phyloP scores from a whole-genome alignment of 1,140 invertebrate species.

The Polyergus mexicanus region DNA sequence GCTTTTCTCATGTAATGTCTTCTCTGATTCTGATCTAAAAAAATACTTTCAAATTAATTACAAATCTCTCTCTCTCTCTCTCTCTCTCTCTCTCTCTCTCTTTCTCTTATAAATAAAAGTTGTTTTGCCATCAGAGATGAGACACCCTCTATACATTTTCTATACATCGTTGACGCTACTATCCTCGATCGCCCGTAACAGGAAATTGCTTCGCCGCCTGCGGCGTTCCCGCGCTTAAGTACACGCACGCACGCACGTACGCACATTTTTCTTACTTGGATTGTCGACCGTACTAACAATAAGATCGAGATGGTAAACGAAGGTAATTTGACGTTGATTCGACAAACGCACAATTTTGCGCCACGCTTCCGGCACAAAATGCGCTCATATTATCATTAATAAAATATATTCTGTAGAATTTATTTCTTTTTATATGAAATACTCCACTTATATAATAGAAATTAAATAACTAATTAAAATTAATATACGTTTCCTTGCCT shows the following conservation, averaged over 20 bases:
- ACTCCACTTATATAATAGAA: background rate
- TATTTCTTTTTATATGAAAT: background rate
- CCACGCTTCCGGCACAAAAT: background rate
- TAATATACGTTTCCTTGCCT: background rate
- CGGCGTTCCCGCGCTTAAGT: slow-evolving; percentile 42
- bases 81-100: no score
- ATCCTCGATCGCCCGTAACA: slow-evolving; percentile 50
- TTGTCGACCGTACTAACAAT: slow-evolving; percentile 19
- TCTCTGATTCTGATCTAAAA: background rate
- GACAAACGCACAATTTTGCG: slow-evolving; percentile 39
- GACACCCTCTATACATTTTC: background rate
- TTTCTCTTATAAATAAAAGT: background rate
- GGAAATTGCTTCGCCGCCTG: slow-evolving; percentile 60
- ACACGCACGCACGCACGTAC: slow-evolving; percentile 28
- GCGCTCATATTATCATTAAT: slow-evolving; percentile 16
- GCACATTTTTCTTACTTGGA: slow-evolving; percentile 56
- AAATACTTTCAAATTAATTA: background rate
- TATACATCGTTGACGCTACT: slow-evolving; percentile 17
- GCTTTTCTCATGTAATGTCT: background rate
- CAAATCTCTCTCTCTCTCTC: background rate
- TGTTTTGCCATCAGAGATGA: background rate
- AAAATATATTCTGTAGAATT: slow-evolving; percentile 21
- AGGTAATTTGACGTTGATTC: slow-evolving; percentile 61
- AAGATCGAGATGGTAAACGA: slow-evolving; percentile 44
- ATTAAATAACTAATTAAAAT: slow-evolving; percentile 13